phyloP scores from a whole-genome alignment of 2,797 vertebrate genomes.

The Poecilia velifera region DNA sequence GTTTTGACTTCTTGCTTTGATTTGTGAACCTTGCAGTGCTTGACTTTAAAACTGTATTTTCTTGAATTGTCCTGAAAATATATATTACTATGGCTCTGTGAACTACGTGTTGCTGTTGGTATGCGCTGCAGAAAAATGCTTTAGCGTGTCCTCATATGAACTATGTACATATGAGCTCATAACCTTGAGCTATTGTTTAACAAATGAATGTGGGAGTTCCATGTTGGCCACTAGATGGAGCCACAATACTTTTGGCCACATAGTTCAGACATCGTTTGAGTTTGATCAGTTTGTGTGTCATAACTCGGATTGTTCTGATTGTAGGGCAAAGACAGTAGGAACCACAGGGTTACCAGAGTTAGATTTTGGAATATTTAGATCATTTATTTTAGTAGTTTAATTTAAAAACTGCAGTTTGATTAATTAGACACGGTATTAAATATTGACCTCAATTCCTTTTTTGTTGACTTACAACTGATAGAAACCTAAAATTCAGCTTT shows the following conservation, averaged over 20 bases:
- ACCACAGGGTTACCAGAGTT: neutral
- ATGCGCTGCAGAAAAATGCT: neutral
- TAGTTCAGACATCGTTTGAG: neutral
- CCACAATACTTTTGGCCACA: neutral
- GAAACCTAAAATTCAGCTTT: neutral
- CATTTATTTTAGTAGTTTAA: neutral
- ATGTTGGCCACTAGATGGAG: slow-evolving; percentile 49
- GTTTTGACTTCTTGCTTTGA: slow-evolving; percentile 21
- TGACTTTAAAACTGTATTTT: slow-evolving; percentile 75
- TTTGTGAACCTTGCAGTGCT: slow-evolving; percentile 63
- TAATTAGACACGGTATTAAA: neutral
- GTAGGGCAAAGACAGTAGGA: neutral
- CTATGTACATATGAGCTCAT: neutral
- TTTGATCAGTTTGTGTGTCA: neutral
- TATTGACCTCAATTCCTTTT: neutral
- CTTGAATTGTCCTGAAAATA: slow-evolving; percentile 72
- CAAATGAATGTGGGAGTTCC: neutral
- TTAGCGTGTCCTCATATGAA: neutral
- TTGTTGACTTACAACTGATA: neutral
- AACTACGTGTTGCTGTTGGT: slow-evolving; percentile 19
- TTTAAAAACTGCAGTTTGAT: neutral
- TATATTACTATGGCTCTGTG: slow-evolving; percentile 64
- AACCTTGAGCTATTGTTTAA: neutral
- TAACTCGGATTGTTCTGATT: neutral
- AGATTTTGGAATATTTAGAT: neutral